These are phyloP conservation scores for Rhimphoctona megacephalus DNA, from an alignment of 2,888 invertebrate genomes.

Conservation along the genomic window DNA sequence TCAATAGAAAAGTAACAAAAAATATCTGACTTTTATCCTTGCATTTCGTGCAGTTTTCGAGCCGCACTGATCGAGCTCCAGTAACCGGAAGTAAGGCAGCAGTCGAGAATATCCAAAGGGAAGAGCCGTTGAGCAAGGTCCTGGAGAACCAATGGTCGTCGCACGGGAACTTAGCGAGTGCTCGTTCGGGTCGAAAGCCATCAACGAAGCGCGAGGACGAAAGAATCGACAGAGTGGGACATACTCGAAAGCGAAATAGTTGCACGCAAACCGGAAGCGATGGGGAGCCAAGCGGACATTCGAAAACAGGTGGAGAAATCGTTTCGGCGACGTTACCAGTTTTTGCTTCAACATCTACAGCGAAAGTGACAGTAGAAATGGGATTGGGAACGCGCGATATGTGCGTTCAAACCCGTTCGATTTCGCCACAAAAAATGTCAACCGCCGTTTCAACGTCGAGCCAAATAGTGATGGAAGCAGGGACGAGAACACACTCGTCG, in stretches of 20 bases:
- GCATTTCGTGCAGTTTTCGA: constrained; percentile 22
- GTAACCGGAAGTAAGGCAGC: constrained; percentile 30
- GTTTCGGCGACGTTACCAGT: constrained; percentile 71
- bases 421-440: constrained; percentile 25
- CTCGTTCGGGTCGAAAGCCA: constrained; percentile 58
- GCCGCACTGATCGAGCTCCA: constrained; percentile 30
- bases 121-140: constrained; percentile 21
- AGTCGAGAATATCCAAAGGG: constrained; percentile 1
- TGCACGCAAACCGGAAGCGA: constrained; percentile 80
- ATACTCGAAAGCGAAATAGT: constrained; percentile 79
- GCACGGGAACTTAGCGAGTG: constrained; percentile 81
- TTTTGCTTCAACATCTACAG: background rate
- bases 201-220: constrained; percentile 30
- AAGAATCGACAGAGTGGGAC: constrained; percentile 41
- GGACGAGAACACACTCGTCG: constrained; percentile 14
- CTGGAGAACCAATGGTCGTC: constrained; percentile 82
- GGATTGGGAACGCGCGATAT: constrained; percentile 39
- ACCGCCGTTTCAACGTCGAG: background rate
- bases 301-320: constrained; percentile 80
- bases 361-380: background rate
- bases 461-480: background rate
- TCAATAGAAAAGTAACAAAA: background rate
- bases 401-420: constrained; percentile 72
- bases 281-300: constrained; percentile 73
- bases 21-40: background rate